Conservation (phyloP, 2,888 invertebrate genomes). For the Dexiosoma caninum region DNA sequence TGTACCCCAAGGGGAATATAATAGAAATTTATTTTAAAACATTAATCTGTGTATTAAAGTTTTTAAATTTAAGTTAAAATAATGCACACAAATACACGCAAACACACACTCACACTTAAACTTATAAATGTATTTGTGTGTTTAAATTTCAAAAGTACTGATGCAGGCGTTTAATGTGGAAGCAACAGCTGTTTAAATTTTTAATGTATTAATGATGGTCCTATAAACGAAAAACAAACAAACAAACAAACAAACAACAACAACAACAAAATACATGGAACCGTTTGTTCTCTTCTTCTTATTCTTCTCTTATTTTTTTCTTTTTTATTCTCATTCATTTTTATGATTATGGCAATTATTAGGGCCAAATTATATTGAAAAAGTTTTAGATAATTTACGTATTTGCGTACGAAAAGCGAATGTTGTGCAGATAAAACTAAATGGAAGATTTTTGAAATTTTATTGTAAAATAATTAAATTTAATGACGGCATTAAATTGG, state of each 20-base stretch:
- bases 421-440: no score
- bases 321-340: neutral
- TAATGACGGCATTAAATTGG: neutral
- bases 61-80: neutral
- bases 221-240: neutral
- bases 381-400: neutral
- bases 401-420: neutral
- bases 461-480: conserved; percentile 1
- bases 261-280: no score
- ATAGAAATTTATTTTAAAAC: neutral
- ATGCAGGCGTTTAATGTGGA: conserved; percentile 8
- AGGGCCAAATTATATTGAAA: neutral
- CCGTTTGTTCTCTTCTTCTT: neutral
- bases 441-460: neutral
- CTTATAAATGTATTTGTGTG: neutral
- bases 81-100: neutral
- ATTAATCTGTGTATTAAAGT: neutral
- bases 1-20: neutral
- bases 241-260: no score
- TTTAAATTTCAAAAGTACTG: neutral
- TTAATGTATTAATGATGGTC: conserved; percentile 34
- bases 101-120: neutral
- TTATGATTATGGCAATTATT: conserved; percentile 9
- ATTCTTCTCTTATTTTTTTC: neutral
- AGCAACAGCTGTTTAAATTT: conserved; percentile 39